A percentile compares a stretch with the other conserved stretches of the same genome.
These are phyloP conservation scores for Schizotus pectinicornis DNA, from an alignment of 2,888 invertebrate species.

Conservation along the genomic window DNA sequence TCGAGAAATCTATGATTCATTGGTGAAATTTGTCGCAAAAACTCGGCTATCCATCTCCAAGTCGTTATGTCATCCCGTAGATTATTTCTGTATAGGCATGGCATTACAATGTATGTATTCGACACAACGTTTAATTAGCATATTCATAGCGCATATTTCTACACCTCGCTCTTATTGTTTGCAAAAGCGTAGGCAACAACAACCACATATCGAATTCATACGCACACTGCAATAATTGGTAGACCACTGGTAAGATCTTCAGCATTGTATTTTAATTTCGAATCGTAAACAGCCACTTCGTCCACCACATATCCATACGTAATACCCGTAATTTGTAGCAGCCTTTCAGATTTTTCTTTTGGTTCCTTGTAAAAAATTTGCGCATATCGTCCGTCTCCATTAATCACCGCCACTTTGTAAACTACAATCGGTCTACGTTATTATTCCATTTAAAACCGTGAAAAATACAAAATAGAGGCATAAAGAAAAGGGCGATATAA, in stretches of 20 bases:
- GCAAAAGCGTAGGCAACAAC: constrained; percentile 35
- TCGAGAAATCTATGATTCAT: too few relatives aligned
- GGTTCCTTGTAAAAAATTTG: too few relatives aligned
- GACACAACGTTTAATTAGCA: constrained; percentile 29
- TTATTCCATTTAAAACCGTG: constrained; percentile 39
- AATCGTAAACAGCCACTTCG: constrained; percentile 27
- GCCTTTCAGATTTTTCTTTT: neutral
- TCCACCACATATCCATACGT: constrained; percentile 28
- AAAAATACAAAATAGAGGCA: constrained; percentile 35
- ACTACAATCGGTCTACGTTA: constrained; percentile 11
- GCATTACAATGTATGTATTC: constrained; percentile 23
- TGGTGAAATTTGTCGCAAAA: too few relatives aligned
- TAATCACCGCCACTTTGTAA: too few relatives aligned
- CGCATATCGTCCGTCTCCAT: too few relatives aligned
- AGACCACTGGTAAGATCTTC: constrained; percentile 26
- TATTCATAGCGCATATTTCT: constrained; percentile 39
- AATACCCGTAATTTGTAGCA: constrained; percentile 22
- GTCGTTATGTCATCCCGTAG: neutral
- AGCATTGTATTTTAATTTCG: constrained; percentile 31
- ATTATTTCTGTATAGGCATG: constrained; percentile 24
- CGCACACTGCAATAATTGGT: constrained; percentile 24
- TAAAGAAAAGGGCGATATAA: constrained; percentile 46
- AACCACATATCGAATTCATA: constrained; percentile 16
- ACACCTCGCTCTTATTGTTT: constrained; percentile 38
- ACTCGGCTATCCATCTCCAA: too few relatives aligned